Conservation (phyloP, 1,140 invertebrate species). For the Meloidogyne chitwoodi region DNA sequence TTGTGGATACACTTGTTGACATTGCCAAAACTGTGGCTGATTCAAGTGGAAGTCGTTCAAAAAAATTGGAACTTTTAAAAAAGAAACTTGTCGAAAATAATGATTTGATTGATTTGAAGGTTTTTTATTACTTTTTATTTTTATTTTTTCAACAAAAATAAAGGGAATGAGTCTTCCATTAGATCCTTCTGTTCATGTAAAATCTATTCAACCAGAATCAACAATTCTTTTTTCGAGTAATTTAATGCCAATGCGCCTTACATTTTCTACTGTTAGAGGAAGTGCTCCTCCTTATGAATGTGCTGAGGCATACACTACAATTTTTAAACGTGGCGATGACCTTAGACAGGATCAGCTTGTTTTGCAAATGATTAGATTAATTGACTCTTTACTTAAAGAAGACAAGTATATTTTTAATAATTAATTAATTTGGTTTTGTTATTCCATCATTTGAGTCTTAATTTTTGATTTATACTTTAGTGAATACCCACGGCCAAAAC, state of each 20-base stretch:
- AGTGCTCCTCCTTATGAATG: conserved; percentile 34
- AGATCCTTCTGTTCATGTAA: conserved; percentile 70
- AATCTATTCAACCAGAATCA: conserved; percentile 77
- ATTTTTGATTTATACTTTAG: too few species aligned
- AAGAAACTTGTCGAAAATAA: conserved; percentile 65
- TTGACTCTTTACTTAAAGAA: conserved; percentile 82
- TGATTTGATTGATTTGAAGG: conserved; percentile 85
- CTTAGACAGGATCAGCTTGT: conserved; percentile 90
- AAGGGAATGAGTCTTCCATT: conserved; percentile 34
- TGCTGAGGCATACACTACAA: conserved; percentile 68
- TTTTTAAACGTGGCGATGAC: conserved; percentile 98
- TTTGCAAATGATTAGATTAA: conserved; percentile 88
- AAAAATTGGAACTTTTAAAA: conserved; percentile 68
- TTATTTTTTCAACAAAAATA: conserved; percentile 12
- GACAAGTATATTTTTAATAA: conserved; percentile 72
- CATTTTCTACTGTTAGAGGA: conserved; percentile 72
- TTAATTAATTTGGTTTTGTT: too few species aligned
- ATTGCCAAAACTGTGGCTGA: conserved; percentile 32
- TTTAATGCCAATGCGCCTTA: conserved; percentile 90
- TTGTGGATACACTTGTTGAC: conserved; percentile 33
- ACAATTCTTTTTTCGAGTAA: conserved; percentile 93
- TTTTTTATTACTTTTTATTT: conserved; percentile 1
- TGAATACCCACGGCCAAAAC: too few species aligned
- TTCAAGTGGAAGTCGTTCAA: conserved; percentile 75
- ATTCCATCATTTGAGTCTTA: too few species aligned